Base-by-base conservation (phyloP, 2,888 invertebrate genomes). In the Cephus runcator region DNA sequence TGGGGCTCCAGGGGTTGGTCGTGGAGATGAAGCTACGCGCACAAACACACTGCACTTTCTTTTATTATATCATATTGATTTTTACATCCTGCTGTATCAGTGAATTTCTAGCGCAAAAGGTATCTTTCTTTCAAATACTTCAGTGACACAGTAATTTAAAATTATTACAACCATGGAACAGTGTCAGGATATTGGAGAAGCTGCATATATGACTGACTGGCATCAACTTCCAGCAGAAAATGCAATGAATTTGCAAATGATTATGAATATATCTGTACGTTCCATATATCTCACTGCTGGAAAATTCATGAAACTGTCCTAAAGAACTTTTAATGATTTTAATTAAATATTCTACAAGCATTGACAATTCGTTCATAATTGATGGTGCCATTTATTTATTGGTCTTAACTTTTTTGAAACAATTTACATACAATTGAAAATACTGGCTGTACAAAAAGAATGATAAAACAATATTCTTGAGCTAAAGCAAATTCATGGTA, bases 321-420 rank as follows among this genome's bases (percentile, higher is more conserved):
- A 87, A 12, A 71, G 68, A 12, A 84, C 79, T 36, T 87, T 87
- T n/a, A 81, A 83, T 34, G 77, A 79, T 9, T 87, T 87, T 87
- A 87, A 12, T 78, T 87, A 12, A 86, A 83, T 75, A 78, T 87
- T 3, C 79, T 87, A 15, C 81, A 84, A 33, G 83, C 84, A 2
- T 73, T 83, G 15, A 78, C 83, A 74, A 56, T 31, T 69, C 9
- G 23, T 9, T 56, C 56, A 9, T 56, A 56, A 23, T 56, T 23
- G 6, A 56, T 56, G 9, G 23, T 56, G 23, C 23, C 6, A 56
- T 56, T 56, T 56, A 6, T 15, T 9, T 56, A 56, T 56, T 23
- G 23, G 2, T 23, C 2, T 56, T 56, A 56, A 56, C 9, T 23
- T 9, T 23, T 56, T 23, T 9, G 23, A 56, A 56, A 56, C 9